phyloP scores from a whole-genome alignment of 2,888 invertebrate species.

The Rotaria macrura region DNA sequence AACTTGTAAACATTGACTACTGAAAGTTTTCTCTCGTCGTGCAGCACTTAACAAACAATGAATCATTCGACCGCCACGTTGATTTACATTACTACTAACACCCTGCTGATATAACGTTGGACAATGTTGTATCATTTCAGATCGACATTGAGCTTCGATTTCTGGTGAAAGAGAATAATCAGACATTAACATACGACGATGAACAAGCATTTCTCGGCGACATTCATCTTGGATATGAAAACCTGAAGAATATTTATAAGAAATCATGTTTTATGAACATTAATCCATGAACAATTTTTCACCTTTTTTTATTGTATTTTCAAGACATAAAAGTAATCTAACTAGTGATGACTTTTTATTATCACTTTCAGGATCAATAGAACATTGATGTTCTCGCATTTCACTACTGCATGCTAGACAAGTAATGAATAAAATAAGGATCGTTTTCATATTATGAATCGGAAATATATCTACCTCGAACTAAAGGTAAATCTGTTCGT shows the following conservation, averaged over 20 bases:
- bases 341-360: constrained; percentile 66
- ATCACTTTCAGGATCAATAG: constrained; percentile 58
- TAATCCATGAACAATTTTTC: not conserved
- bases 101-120: constrained; percentile 44
- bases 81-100: constrained; percentile 56
- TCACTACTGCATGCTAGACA: constrained; percentile 67
- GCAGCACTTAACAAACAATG: constrained; percentile 88
- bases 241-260: constrained; percentile 37
- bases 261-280: too few species aligned
- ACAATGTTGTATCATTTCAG: constrained; percentile 61
- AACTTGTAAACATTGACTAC: constrained; percentile 39
- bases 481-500: constrained; percentile 73
- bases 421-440: not conserved
- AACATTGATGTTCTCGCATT: constrained; percentile 72
- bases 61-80: constrained; percentile 74
- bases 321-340: constrained; percentile 80
- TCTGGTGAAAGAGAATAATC: constrained; percentile 87
- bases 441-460: constrained; percentile 64
- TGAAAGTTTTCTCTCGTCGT: constrained; percentile 51
- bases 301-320: constrained; percentile 54
- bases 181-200: constrained; percentile 77
- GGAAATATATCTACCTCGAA: constrained; percentile 55
- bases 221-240: constrained; percentile 67
- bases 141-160: constrained; percentile 72
- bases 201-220: constrained; percentile 74